Percentiles rank a stretch among this genome's conserved stretches.
Conservation (phyloP, 2,888 invertebrate genomes). For the Nematopogon swammerdamellus region DNA sequence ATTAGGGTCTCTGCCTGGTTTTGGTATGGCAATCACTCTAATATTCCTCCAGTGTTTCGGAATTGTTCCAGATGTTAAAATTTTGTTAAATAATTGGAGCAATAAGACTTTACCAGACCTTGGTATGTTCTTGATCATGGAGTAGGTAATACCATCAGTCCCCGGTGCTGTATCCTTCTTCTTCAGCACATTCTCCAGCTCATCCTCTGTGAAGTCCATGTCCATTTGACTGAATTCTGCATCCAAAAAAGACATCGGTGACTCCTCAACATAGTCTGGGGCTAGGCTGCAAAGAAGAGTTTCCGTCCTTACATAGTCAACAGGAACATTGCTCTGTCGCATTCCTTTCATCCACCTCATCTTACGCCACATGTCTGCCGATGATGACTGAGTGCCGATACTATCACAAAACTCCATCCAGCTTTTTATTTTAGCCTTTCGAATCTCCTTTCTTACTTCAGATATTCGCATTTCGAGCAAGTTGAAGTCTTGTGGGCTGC, state of each 20-base stretch:
- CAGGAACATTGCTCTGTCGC: neutral
- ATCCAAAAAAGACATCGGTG: neutral
- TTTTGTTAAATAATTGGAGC: neutral
- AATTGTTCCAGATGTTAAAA: neutral
- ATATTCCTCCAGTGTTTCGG: slow-evolving; percentile 21
- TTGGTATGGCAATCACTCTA: slow-evolving; percentile 17
- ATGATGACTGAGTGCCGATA: neutral
- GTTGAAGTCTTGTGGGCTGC: no score
- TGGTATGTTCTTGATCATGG: neutral
- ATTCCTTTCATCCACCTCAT: neutral
- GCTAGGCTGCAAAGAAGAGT: neutral
- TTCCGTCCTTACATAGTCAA: neutral
- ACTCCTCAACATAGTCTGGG: neutral
- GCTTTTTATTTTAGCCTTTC: neutral
- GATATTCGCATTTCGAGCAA: no score
- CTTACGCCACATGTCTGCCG: neutral
- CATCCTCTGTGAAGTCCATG: neutral
- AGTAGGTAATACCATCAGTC: neutral
- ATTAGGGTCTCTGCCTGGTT: slow-evolving; percentile 31
- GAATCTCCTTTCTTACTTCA: no score
- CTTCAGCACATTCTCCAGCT: neutral
- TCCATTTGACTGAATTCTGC: neutral
- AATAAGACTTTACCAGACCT: neutral
- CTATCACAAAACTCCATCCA: neutral
- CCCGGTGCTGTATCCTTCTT: neutral